phyloP scores from a whole-genome alignment of 2,888 invertebrate species.

The Melanchra persicariae region DNA sequence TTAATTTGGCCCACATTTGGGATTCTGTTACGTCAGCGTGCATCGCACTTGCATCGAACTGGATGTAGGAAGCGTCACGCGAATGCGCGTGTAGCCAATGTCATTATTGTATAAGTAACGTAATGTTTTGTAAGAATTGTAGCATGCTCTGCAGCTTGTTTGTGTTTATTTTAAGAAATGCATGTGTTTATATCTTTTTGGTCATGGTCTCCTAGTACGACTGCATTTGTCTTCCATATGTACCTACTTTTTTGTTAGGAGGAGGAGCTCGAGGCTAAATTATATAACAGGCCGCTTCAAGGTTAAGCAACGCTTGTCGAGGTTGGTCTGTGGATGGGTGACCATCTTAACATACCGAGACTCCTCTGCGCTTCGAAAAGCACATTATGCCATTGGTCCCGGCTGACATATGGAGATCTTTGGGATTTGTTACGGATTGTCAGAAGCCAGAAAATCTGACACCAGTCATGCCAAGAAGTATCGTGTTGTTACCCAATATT shows the following conservation, averaged over 20 bases:
- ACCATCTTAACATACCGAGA: no score
- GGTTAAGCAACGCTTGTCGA: no score
- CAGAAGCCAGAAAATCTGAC: no score
- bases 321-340: no score
- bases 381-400: no score
- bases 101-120: constrained; percentile 70
- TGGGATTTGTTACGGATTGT: no score
- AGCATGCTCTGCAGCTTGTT: constrained; percentile 22
- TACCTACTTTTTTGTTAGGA: constrained; percentile 21
- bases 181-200: constrained; percentile 13
- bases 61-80: constrained; percentile 76
- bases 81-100: constrained; percentile 75
- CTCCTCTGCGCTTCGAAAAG: no score
- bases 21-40: constrained; percentile 84
- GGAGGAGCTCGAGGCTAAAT: no score
- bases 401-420: no score
- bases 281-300: no score
- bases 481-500: no score
- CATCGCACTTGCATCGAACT: constrained; percentile 75
- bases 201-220: constrained; percentile 34
- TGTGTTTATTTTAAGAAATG: constrained; percentile 37
- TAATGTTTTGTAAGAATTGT: constrained; percentile 52
- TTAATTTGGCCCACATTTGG: constrained; percentile 87
- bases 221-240: constrained; percentile 8
- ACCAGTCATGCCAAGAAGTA: no score